Conservation (phyloP, 2,113 vertebrate species). For the Mesitornis unicolor region DNA sequence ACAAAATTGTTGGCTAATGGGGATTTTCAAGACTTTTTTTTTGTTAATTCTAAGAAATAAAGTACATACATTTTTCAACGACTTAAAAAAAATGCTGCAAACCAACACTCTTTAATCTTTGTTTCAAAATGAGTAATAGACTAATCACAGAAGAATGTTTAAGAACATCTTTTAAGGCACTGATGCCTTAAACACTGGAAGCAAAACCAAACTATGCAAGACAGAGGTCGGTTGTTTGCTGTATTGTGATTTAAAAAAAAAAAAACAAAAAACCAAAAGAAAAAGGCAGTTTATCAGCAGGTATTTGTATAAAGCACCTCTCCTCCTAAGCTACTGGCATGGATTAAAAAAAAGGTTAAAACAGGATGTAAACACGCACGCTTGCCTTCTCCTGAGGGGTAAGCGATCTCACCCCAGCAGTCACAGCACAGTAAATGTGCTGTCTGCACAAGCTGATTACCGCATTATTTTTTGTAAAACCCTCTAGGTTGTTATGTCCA, state of each 20-base stretch:
- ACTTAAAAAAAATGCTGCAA: neutral
- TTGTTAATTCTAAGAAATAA: neutral
- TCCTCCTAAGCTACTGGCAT: too few relatives aligned
- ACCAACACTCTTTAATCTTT: neutral
- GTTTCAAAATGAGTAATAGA: neutral
- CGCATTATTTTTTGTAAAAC: neutral
- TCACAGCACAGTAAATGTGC: rapidly evolving
- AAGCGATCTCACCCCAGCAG: neutral
- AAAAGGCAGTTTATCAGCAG: neutral
- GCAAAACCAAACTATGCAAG: neutral
- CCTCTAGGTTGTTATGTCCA: neutral
- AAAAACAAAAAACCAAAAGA: neutral
- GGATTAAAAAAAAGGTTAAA: neutral
- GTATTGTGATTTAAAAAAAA: neutral
- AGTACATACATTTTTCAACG: neutral
- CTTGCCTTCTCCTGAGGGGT: neutral
- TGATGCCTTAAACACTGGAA: neutral
- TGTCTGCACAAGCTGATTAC: neutral
- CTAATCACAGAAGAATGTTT: neutral
- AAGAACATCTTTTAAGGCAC: neutral
- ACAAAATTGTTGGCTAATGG: too few relatives aligned
- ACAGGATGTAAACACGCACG: neutral
- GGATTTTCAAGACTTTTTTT: neutral
- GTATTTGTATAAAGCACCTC: neutral
- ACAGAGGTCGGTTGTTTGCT: neutral